Base-by-base conservation (phyloP, 92 coral and sea anemone genomes). In the Scolanthus callimorphus region DNA sequence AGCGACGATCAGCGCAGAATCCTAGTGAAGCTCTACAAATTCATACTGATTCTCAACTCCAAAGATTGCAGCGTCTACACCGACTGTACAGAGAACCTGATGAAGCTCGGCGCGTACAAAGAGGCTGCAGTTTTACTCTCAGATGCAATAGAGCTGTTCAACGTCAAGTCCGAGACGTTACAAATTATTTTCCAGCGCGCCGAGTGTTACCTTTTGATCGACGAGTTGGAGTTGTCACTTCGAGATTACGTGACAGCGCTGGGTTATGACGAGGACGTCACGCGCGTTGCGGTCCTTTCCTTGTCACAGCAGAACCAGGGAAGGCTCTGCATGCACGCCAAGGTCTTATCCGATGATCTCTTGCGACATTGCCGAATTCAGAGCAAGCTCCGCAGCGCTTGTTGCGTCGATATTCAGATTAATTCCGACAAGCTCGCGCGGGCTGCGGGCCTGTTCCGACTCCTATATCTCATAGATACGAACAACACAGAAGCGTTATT, bases 401-500 rank as follows among this genome's bases (percentile, higher is more conserved):
- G 85, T 44, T 65, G 75, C 13, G 69, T 81, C 9, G 74, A 81
- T 49, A 51, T 69, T 8, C 77, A 71, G 50, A 75, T 60, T 13
- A 62, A 67, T 45, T 63, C 56, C 15, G 64, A 80, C 28, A 78
- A 74, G 27, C 74, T 86, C 27, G 52, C 51, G 15, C 77, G 73
- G 20, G 95, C 89, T 11, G 80, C 77, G 28, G 78, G 53, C 10
- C 82, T 83, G 48, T 91, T 80, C 51, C 76, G 67, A 20, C 62
- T 91, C 46, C 56, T 91, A 47, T 76, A 78, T 66, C 56, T 85
- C 1, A 50, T 77, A 30, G 96, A 91, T 57, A 52, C 74, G 51
- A 70, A 71, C 41, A 83, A 91, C 49, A 70, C 74, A 12, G 97
- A 91, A 52, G 87, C 90, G 19, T 70, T 91, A 51, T 46, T 84